Base-by-base conservation (phyloP, 2,888 invertebrate genomes). In the Enchytraeus crypticus region DNA sequence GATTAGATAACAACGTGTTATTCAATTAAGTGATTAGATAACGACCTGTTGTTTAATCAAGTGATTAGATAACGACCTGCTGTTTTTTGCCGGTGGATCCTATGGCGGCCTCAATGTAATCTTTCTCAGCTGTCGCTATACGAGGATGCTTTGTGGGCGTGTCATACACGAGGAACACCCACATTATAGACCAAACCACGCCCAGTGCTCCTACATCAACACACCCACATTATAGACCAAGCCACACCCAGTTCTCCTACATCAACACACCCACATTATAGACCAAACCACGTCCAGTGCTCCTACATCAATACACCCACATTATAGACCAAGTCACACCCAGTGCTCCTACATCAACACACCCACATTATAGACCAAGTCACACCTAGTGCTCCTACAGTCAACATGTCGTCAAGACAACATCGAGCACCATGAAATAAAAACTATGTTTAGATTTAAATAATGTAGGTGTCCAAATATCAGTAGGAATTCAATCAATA, bases 51-150 rank as follows among this genome's bases (percentile, higher is more conserved):
- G n/a, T n/a, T n/a, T n/a, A n/a, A n/a, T n/a, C n/a, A n/a, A n/a
- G n/a, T n/a, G n/a, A n/a, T n/a, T n/a, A n/a, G n/a, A n/a, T n/a
- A n/a, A n/a, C n/a, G n/a, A n/a, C n/a, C n/a, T n/a, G n/a, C n/a
- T n/a, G n/a, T n/a, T n/a, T n/a, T n/a, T n/a, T n/a, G n/a, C n/a
- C n/a, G n/a, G n/a, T n/a, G n/a, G n/a, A n/a, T n/a, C n/a, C n/a
- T n/a, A n/a, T n/a, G n/a, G n/a, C n/a, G n/a, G n/a, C n/a, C 61
- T 74, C 73, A 29, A 80, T 79, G 66, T 74, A 79, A 1, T 69
- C 65, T 51, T 71, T 70, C 64, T 80, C 80, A 18, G 67, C 59
- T 8, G 66, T 61, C 1, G 73, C 72, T 51, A 78, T 78, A 26
- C 73, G 64, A 0, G 76, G 74, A 65, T 78, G 77, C 26, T 71